Conservation (phyloP, 2,113 vertebrate genomes). For the Apodemus sylvaticus region DNA sequence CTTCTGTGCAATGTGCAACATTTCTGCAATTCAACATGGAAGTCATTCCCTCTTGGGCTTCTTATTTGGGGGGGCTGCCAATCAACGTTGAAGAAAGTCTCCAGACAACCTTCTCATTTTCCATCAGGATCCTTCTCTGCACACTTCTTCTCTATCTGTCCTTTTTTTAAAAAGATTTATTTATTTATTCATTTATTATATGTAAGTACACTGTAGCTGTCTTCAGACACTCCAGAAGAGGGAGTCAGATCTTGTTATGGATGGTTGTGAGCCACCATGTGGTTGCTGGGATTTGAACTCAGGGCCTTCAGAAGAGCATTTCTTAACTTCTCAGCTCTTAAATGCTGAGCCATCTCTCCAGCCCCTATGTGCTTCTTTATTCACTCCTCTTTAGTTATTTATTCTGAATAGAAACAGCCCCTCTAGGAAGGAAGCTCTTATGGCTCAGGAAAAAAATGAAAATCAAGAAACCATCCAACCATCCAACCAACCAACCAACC, state of each 20-base stretch:
- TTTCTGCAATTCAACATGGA: conserved; percentile 4
- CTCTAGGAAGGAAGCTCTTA: background rate
- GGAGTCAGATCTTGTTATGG: no score
- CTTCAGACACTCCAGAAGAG: no score
- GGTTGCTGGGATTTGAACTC: no score
- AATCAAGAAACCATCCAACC: background rate
- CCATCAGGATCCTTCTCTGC: accelerated
- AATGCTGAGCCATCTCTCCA: no score
- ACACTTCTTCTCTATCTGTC: accelerated
- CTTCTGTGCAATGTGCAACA: background rate
- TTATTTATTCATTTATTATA: no score
- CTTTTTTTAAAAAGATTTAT: no score
- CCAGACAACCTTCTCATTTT: accelerated
- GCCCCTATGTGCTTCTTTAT: accelerated
- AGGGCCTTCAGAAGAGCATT: no score
- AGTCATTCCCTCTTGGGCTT: background rate
- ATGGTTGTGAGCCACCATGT: no score
- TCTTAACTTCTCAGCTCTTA: no score
- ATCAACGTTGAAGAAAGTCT: background rate
- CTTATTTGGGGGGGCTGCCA: background rate
- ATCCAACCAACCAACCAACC: no score
- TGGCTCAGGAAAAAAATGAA: no score
- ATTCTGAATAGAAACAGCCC: background rate
- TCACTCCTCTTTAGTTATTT: background rate
- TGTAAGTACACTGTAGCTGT: no score